Conservation (phyloP, 2,888 invertebrate species). For the Hydraecia micacea region DNA sequence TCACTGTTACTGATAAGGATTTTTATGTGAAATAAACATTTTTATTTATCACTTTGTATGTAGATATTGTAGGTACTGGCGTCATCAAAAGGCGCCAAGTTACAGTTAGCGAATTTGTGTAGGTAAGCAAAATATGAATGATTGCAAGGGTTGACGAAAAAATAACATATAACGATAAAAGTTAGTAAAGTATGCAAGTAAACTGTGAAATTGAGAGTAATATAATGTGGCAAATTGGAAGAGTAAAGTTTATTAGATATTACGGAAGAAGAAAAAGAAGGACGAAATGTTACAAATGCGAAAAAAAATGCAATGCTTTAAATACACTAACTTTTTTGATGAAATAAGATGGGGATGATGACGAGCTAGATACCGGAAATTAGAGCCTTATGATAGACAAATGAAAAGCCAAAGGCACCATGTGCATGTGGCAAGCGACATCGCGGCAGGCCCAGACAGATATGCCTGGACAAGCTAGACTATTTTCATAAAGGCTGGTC, state of each 20-base stretch:
- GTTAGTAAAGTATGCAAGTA: background rate
- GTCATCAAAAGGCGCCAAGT: constrained; percentile 36
- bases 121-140: constrained; percentile 2
- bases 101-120: background rate
- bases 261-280: background rate
- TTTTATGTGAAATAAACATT: constrained; percentile 64
- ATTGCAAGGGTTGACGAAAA: background rate
- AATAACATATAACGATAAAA: background rate
- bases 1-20: constrained; percentile 60
- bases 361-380: too few species aligned
- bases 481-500: background rate
- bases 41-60: constrained; percentile 52
- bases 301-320: background rate
- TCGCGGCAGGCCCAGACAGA: background rate
- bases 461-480: background rate
- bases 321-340: background rate
- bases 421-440: too few species aligned
- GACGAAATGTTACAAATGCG: background rate
- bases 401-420: background rate
- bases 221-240: background rate
- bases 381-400: too few species aligned
- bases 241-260: background rate
- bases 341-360: too few species aligned
- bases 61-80: constrained; percentile 25
- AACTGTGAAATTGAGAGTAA: background rate